Conservation (phyloP, 2,113 vertebrate genomes). For the Parus major region DNA sequence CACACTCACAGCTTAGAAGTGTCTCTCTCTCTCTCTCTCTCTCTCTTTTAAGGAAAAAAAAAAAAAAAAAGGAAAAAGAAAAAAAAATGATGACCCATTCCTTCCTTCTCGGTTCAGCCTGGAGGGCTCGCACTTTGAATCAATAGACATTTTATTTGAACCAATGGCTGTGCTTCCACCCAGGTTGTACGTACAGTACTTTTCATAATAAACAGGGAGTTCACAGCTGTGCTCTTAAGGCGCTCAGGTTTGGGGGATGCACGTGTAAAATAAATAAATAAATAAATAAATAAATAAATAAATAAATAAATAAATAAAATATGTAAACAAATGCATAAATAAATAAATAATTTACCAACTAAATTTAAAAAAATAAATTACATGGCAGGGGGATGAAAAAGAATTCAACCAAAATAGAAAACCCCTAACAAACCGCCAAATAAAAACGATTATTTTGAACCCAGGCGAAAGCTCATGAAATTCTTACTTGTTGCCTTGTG, state of each 20-base stretch:
- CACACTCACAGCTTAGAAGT: conserved; percentile 13
- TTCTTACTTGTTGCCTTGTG: conserved; percentile 51
- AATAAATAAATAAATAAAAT: not conserved
- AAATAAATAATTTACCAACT: not conserved
- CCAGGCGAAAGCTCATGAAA: not conserved
- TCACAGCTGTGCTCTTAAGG: conserved; percentile 56
- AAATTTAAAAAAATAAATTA: not conserved
- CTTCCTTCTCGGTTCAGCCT: conserved; percentile 36
- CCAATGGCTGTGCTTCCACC: conserved; percentile 73
- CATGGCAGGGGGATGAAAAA: not conserved
- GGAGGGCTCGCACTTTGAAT: conserved; percentile 51
- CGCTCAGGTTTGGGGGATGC: not conserved
- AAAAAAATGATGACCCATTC: not conserved
- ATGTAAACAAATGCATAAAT: not conserved
- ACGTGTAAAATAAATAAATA: conserved; percentile 1
- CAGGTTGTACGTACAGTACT: conserved; percentile 49
- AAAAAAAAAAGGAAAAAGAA: fast-evolving
- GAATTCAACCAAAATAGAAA: not conserved
- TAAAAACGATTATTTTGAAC: not conserved
- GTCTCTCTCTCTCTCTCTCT: not conserved
- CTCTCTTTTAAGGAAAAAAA: not conserved
- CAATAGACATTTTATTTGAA: conserved; percentile 65
- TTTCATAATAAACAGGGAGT: conserved; percentile 39
- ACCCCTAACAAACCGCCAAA: not conserved
- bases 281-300: not conserved